Evolutionary conservation across 2,797 vertebrate genomes (phyloP).

Genomic region (Pantherophis vulpinus): DNA sequence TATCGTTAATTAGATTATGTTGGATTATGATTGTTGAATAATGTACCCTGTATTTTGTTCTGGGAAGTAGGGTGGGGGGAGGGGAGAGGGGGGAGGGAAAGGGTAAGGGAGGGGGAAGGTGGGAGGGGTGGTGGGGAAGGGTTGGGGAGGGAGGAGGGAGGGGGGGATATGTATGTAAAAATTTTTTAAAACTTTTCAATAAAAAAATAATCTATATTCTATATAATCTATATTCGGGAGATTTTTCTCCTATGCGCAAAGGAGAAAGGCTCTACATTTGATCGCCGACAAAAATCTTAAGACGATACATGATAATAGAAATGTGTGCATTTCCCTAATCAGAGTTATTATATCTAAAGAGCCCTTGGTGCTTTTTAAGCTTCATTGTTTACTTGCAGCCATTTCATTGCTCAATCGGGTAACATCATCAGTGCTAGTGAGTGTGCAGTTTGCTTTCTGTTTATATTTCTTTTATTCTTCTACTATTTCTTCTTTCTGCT

Average conservation of each 20-base stretch:
- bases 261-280: background rate
- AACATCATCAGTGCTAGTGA: background rate
- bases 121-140: too few relatives aligned
- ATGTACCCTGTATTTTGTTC: too few relatives aligned
- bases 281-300: background rate
- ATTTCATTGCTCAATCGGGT: background rate
- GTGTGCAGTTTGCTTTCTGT: background rate
- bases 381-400: background rate
- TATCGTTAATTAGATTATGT: too few relatives aligned
- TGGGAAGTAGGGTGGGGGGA: too few relatives aligned
- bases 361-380: background rate
- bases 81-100: too few relatives aligned
- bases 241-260: background rate
- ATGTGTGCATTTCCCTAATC: background rate
- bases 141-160: too few relatives aligned
- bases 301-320: background rate
- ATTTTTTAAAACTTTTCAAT: too few relatives aligned
- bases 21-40: too few relatives aligned
- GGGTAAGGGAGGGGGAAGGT: too few relatives aligned
- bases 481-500: too few relatives aligned
- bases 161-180: too few relatives aligned
- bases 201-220: too few relatives aligned
- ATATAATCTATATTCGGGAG: background rate
- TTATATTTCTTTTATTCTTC: background rate
- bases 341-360: background rate